Evolutionary conservation across 2,113 vertebrate species (phyloP), one percentile per base, ranked within the genome.

Genomic region (Neolamprologus longior): DNA sequence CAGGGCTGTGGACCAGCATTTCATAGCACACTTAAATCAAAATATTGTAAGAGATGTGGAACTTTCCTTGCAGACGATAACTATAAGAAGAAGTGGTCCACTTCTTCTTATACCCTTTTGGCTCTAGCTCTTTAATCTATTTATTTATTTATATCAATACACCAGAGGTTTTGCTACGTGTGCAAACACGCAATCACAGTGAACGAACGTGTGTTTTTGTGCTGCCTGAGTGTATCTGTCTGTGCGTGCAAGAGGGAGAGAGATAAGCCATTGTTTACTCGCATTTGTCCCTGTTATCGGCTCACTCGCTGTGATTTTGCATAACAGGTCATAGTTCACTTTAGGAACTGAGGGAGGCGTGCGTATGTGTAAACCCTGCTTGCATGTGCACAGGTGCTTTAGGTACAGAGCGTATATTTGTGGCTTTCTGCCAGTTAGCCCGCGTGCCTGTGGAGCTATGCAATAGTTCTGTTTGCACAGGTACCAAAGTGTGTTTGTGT

Each of bases 261-360:
- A 68, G 87, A 87, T 92, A 92, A 93, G 87, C 84, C 40, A n/a
- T 71, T 94, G 92, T 96, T 95, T 93, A 84, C 90, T 47, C 31
- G 71, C 89, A n/a, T 88, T 87, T 93, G 84, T 91, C 86, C 83
- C 71, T 80, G 57, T 93, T 96, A 95, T 95, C 90, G 45, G 87
- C 88, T 80, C 63, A n/a, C 61, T 84, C 7, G 6, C 76, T 88
- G 87, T 71, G 55, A 82, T 84, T 92, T 91, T 93, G 92, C 86
- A 83, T 85, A 93, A 88, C 88, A 83, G 93, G 95, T 95, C 93
- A 96, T 92, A 94, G 96, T 95, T 96, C 91, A 89, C 52, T 37
- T 28, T 11, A n/a, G 42, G 50, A 92, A 89, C 83, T 35, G 87
- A 53, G 55, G 28, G 54, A 24, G 3, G 17, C 15, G 35, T 24